A percentile compares a stretch with the other conserved stretches of the same genome.
Evolutionary conservation across 2,888 invertebrate genomes (phyloP).

Genomic region (Ferdinandea cuprea): DNA sequence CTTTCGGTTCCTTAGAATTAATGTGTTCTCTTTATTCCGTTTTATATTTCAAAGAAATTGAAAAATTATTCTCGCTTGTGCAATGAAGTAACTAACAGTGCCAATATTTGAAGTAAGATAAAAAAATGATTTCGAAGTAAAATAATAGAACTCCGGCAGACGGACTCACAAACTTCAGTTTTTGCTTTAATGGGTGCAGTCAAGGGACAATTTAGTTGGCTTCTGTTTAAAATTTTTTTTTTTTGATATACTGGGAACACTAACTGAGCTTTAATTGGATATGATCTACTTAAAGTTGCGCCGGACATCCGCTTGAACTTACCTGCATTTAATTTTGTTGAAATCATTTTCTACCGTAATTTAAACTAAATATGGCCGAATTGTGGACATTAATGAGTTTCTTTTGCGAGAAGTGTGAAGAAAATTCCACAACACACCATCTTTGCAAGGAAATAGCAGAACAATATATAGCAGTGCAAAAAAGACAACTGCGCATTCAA

Average conservation of each 20-base stretch:
- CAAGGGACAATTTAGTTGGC: no score
- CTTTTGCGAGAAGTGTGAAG: slow-evolving; percentile 36
- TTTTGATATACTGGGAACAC: background rate
- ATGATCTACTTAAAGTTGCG: background rate
- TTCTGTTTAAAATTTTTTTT: no score
- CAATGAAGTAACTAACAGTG: no score
- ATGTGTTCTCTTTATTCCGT: no score
- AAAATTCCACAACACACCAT: slow-evolving; percentile 24
- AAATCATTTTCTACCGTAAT: background rate
- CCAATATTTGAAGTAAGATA: no score
- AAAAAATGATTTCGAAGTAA: no score
- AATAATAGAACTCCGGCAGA: no score
- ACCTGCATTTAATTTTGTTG: background rate
- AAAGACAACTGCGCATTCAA: slow-evolving; percentile 37
- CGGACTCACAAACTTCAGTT: no score
- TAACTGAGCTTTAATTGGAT: background rate
- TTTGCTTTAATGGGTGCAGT: no score
- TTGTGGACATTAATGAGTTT: slow-evolving; percentile 35
- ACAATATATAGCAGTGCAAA: slow-evolving; percentile 37
- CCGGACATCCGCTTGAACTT: background rate
- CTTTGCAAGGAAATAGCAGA: slow-evolving; percentile 25
- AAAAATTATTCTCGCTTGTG: no score
- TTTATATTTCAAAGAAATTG: no score
- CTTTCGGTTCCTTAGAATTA: no score
- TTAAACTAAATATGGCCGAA: slow-evolving; percentile 21